These are phyloP conservation scores for Archilochus colubris DNA, from an alignment of 2,113 vertebrate genomes.

Conservation along the genomic window DNA sequence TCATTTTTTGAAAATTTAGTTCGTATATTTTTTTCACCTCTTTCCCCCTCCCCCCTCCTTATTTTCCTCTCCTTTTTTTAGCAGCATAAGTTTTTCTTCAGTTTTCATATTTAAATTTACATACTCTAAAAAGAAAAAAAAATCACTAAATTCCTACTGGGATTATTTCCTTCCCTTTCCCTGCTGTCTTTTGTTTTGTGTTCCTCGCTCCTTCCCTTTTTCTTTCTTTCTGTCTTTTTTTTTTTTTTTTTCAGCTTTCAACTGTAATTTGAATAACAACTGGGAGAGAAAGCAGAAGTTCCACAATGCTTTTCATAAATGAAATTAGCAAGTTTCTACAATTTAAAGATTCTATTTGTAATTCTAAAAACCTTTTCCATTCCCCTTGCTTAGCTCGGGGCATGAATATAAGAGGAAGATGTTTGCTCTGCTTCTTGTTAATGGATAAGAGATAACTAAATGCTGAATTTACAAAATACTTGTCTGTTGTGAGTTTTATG, in stretches of 20 bases:
- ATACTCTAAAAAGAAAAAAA: slow-evolving; percentile 53
- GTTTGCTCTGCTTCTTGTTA: slow-evolving; percentile 73
- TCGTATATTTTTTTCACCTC: not conserved
- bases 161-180: slow-evolving; percentile 25
- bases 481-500: slow-evolving; percentile 62
- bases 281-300: slow-evolving; percentile 55
- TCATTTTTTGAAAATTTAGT: not conserved
- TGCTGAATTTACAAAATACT: slow-evolving; percentile 77
- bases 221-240: not conserved
- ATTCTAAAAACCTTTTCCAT: slow-evolving; percentile 73
- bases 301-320: slow-evolving; percentile 67
- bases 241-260: not conserved
- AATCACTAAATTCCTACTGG: slow-evolving; percentile 53
- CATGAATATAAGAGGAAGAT: slow-evolving; percentile 69
- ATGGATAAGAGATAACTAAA: slow-evolving; percentile 75
- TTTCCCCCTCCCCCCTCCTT: fast-evolving
- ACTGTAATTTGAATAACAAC: slow-evolving; percentile 73
- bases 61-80: not conserved
- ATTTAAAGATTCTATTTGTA: slow-evolving; percentile 80
- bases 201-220: not conserved
- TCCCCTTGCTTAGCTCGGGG: slow-evolving; percentile 69
- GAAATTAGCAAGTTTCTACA: slow-evolving; percentile 78
- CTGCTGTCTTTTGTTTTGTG: not conserved
- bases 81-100: not conserved
- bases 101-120: slow-evolving; percentile 62